Conservation (phyloP, 37 sponge, comb jelly and placozoan genomes). For the Halisarca cf. caerulea region DNA sequence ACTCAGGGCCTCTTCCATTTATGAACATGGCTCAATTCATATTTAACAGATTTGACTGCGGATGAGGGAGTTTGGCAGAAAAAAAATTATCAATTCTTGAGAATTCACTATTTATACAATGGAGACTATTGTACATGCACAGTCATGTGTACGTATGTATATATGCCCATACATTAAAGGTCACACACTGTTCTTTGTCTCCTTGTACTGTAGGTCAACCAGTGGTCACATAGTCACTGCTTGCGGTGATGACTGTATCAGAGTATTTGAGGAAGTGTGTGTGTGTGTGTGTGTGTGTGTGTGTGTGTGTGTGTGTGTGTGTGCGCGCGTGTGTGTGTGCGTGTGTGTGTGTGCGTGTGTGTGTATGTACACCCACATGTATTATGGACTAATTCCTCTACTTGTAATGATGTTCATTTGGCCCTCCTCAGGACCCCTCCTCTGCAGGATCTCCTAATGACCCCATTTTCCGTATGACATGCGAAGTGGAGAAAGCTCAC, state of each 20-base stretch:
- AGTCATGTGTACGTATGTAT: too few relatives aligned
- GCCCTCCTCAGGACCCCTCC: conserved; percentile 28
- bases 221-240: conserved; percentile 82
- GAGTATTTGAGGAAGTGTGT: conserved; percentile 77
- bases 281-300: neutral
- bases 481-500: conserved; percentile 67
- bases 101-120: too few relatives aligned
- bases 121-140: too few relatives aligned
- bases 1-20: too few relatives aligned
- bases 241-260: conserved; percentile 85
- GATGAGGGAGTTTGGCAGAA: too few relatives aligned
- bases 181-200: too few relatives aligned
- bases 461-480: conserved; percentile 46
- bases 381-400: neutral
- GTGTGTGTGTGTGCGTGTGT: neutral
- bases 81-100: too few relatives aligned
- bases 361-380: neutral
- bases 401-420: neutral
- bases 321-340: neutral
- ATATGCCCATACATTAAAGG: too few relatives aligned
- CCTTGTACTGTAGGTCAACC: conserved; percentile 38
- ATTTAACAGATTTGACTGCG: too few relatives aligned
- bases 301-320: neutral
- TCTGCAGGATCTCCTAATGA: conserved; percentile 32
- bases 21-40: too few relatives aligned